Base-by-base conservation (phyloP, 2,888 invertebrate species). In the Mechanitis messenoides region DNA sequence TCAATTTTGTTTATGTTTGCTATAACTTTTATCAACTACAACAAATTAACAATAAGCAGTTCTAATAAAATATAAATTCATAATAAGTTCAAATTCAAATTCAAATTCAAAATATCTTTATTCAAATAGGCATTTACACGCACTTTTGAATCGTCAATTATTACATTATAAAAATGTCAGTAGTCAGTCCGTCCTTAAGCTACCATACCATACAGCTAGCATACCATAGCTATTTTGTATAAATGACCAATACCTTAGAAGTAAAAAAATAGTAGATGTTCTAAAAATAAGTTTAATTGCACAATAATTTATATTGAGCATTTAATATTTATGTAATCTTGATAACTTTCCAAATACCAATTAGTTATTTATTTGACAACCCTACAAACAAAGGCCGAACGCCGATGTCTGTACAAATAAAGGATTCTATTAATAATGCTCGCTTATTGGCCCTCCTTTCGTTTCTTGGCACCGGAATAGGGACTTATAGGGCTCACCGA, bases 371-470 rank as follows among this genome's bases (percentile, higher is more conserved):
- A 57, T 56, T 28, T 31, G 45, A 7, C 66, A 68, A 56, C 68
- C 68, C 64, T 66, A 57, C 12, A 50, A 53, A 55, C 45, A 60
- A 63, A 67, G 62, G 64, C 58, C 65, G 65, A 60, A 59, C 57
- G 61, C 64, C 62, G 57, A 64, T 64, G 64, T 64, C 65, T 63
- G 57, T 59, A 65, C 68, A 69, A 70, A 69, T 69, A 65, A 69
- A 66, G 66, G 63, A 69, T 66, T 68, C 67, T 68, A 69, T 68
- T 69, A 71, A 71, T 71, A 71, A 69, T 65, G 66, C 65, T 69
- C 66, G 68, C 67, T 62, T 68, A 71, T 71, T 68, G 69, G 66
- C 65, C 61, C 64, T 61, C 63, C 63, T 64, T 66, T 63, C 64
- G 65, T 59, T 63, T 55, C 57, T 61, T 59, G 53, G 55, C 57